These are phyloP conservation scores for Rhyzopertha dominica DNA, from an alignment of 1,140 invertebrate genomes.

Conservation along the genomic window DNA sequence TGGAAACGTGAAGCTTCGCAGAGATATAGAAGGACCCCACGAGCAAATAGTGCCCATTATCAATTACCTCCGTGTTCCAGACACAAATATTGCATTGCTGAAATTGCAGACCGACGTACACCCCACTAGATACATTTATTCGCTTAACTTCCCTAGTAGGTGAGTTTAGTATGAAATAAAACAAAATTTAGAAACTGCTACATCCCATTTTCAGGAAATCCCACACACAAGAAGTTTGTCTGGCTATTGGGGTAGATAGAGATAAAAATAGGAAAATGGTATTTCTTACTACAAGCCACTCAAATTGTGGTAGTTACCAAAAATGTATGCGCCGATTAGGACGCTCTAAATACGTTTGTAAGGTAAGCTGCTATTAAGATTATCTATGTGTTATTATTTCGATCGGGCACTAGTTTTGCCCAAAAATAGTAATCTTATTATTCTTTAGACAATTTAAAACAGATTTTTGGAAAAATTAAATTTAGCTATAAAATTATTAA, in stretches of 20 bases:
- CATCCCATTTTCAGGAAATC: slow-evolving; percentile 1
- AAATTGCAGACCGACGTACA: slow-evolving; percentile 52
- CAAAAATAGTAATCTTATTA: no score
- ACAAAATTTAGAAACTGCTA: slow-evolving; percentile 8
- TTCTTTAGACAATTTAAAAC: no score
- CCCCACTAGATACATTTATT: slow-evolving; percentile 58
- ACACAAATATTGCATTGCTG: slow-evolving; percentile 53
- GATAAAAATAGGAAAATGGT: slow-evolving; percentile 44
- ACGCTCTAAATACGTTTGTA: no score
- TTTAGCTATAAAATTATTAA: no score
- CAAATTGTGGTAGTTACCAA: no score
- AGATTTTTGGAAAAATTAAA: no score
- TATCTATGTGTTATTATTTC: no score
- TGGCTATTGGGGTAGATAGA: slow-evolving; percentile 49
- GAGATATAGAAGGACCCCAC: slow-evolving; percentile 55
- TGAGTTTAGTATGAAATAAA: no score
- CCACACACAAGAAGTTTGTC: slow-evolving; percentile 47
- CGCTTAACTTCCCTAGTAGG: slow-evolving; percentile 48
- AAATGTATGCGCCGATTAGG: no score
- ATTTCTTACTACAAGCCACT: no score
- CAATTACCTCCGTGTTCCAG: slow-evolving; percentile 48
- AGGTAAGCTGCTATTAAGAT: no score
- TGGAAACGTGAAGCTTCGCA: slow-evolving; percentile 56
- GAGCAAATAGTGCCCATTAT: slow-evolving; percentile 61
- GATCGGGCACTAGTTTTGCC: no score